Evolutionary conservation across 2,888 invertebrate species (phyloP), one percentile per base, ranked within the genome.

Genomic region (Tribolium freemani): DNA sequence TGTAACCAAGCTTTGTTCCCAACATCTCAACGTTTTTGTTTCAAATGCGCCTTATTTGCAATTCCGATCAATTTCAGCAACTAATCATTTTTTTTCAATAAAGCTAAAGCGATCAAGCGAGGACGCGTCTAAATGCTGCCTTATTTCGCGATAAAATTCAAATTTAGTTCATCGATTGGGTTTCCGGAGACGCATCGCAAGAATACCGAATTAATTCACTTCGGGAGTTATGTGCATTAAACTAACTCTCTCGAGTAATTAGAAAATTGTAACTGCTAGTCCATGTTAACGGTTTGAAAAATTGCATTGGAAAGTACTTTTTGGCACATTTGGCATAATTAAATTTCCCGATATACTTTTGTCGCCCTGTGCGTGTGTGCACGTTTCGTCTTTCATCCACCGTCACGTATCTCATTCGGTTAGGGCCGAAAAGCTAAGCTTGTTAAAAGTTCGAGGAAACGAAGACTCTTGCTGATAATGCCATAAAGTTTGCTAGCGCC

Each of bases 381-480:
- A 50, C 13, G 10, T 30, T 63, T 21, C 64, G 38, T 45, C 64
- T 54, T 64, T 54, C 21, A 44, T 44, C 64, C 30, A 54, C 10
- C 54, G 64, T 64, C 64, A 64, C 64, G 64, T 64, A 44, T 45
- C 64, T 64, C 53, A 64, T 64, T 64, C 64, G 30, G 64, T 64
- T 64, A 64, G 20, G 54, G 8, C 45, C 53, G 51, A 26, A 58
- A 64, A 64, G 64, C 53, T 64, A 54, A 64, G 64, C 64, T 64
- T 64, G 64, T 64, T 64, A 64, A 64, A 64, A 64, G 53, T 64
- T 64, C 9, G 53, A 63, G 63, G 48, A 63, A 63, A 63, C 64
- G 54, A 64, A 64, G 67, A 44, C 48, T 57, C 26, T 56, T 58
- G 68, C 68, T 58, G 57, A 68, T 68, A 68, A 68, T 48, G 68